phyloP scores from a whole-genome alignment of 2,113 vertebrate genomes.

The Polyodon spathula region DNA sequence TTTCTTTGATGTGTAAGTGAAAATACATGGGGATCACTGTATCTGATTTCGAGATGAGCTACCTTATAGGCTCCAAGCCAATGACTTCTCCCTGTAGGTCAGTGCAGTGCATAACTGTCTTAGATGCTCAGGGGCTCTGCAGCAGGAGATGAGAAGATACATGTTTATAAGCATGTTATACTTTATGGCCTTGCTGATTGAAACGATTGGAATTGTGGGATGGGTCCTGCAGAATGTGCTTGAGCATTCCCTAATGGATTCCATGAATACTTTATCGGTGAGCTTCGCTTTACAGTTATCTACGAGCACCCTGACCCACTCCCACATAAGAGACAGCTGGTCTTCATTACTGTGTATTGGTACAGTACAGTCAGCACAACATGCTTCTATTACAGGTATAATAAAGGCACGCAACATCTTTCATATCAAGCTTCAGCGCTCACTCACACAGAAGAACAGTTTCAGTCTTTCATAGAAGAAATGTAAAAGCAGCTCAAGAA shows the following conservation, averaged over 20 bases:
- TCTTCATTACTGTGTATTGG: background rate
- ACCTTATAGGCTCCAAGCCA: too few species aligned
- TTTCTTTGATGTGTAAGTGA: too few species aligned
- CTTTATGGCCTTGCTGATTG: background rate
- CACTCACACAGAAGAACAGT: background rate
- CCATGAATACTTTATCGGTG: background rate
- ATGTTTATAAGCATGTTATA: conserved; percentile 1
- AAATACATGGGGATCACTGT: too few species aligned
- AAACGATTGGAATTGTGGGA: background rate
- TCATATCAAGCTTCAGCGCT: background rate
- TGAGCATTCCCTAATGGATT: background rate
- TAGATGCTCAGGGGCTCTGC: background rate
- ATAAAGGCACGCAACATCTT: background rate
- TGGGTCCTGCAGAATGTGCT: background rate
- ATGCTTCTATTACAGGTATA: background rate
- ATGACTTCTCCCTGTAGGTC: too few species aligned
- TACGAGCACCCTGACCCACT: background rate
- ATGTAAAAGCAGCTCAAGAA: too few species aligned
- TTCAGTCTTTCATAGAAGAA: background rate
- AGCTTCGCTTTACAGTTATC: background rate
- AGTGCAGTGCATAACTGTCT: background rate
- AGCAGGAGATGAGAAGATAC: background rate
- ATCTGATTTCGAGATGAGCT: too few species aligned
- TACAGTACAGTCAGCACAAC: background rate
- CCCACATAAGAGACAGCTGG: background rate